Evolutionary conservation across 1,140 invertebrate species (phyloP).

Genomic region (Pemphigus obesinymphae): DNA sequence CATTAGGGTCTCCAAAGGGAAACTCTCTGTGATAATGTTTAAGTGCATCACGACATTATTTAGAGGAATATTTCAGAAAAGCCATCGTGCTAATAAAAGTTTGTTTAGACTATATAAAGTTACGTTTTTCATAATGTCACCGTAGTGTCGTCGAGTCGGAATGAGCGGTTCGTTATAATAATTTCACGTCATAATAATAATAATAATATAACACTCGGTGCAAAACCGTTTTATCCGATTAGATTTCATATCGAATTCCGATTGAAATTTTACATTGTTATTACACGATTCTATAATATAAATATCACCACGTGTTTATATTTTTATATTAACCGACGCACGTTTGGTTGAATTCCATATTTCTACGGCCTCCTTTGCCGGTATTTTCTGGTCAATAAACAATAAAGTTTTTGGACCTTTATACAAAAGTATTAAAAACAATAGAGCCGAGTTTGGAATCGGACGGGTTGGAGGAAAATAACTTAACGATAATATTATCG

Average conservation of each 20-base stretch:
- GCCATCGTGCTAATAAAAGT: background rate
- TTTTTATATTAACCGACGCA: background rate
- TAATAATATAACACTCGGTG: background rate
- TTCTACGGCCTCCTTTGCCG: background rate
- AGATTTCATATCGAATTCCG: background rate
- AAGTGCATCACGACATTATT: conserved; percentile 31
- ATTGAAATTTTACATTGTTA: background rate
- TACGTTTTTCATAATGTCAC: background rate
- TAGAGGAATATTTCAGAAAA: background rate
- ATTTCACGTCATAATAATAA: background rate
- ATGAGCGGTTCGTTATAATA: too few relatives aligned
- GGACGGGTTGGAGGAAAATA: background rate
- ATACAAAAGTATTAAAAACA: background rate
- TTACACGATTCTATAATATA: background rate
- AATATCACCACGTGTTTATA: background rate
- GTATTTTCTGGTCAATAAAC: background rate
- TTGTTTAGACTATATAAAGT: background rate
- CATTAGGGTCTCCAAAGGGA: background rate
- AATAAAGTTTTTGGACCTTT: background rate
- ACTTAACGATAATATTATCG: background rate
- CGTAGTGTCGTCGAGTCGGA: background rate
- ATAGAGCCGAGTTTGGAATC: background rate
- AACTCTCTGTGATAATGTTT: conserved; percentile 17
- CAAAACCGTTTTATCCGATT: background rate
- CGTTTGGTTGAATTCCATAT: too few relatives aligned